Evolutionary conservation across 2,888 invertebrate species (phyloP).

Genomic region (Megaustenia siamemsis): DNA sequence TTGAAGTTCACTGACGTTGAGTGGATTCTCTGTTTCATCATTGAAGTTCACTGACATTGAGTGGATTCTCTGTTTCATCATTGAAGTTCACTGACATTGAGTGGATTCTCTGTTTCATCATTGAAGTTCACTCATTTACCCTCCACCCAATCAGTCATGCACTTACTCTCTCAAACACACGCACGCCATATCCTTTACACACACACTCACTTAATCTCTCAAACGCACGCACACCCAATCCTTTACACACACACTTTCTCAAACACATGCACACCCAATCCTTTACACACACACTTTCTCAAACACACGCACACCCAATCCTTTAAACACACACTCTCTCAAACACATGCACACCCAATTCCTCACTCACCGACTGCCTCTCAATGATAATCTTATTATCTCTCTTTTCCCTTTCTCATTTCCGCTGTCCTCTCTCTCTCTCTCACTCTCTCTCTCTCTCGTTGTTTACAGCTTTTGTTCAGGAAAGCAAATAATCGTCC

Average conservation of each 20-base stretch:
- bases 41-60: too few species aligned
- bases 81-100: too few species aligned
- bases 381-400: not conserved
- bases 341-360: conserved; percentile 25
- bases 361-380: conserved; percentile 5
- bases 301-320: too few species aligned
- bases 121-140: not conserved
- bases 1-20: too few species aligned
- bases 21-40: too few species aligned
- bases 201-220: not conserved
- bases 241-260: not conserved
- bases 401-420: too few species aligned
- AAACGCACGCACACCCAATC: not conserved
- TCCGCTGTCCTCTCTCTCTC: too few species aligned
- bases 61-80: too few species aligned
- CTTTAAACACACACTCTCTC: too few species aligned
- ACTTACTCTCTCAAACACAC: not conserved
- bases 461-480: not conserved
- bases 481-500: too few species aligned
- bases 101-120: too few species aligned
- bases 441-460: not conserved
- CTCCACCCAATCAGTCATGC: not conserved
- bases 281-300: conserved; percentile 19
- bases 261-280: conserved; percentile 22
- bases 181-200: not conserved